Base-by-base conservation (phyloP, 2,797 vertebrate genomes). In the Babyrousa celebensis region DNA sequence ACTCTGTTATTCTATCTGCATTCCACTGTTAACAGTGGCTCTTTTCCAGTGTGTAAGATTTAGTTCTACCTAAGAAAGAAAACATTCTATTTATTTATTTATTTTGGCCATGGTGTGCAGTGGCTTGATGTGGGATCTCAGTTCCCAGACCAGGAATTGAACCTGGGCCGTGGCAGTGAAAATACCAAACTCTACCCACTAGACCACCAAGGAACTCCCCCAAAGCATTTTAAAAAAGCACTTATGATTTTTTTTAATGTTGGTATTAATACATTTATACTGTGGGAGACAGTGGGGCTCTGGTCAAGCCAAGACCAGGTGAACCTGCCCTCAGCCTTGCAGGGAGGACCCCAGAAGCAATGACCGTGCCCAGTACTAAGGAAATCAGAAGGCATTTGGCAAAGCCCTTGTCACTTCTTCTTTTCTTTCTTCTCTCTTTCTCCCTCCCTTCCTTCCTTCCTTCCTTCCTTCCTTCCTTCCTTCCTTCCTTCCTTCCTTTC, bases 301-400 rank as follows among this genome's bases (percentile, higher is more conserved):
- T 68, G 79, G 60, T 83, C 36, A 12, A 74, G n/a, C 60, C 60
- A 16, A 36, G 18, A 62, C 84, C 29, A 15, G 36, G 6, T 0
- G 1, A 36, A 67, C 23, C 52, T 11, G 12, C 18, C 23, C 32
- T 92, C 1, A 5, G 79, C 29, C 1, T 27, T 32, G 27, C 4
- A 3, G 71, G 20, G 23, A 54, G 27, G 3, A 36, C 54, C 74
- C 67, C 1, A 3, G 23, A 63, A 25, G 32, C 62, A 1, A 14
- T 25, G 6, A 17, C n/a, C 36, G 15, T 1, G 16, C 36, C 25
- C 1, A 0, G 32, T 12, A 32, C n/a, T 18, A 17, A 40, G 12
- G 12, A 36, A 4, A 3, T n/a, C 52, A 65, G 62, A 54, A 52
- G 67, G 48, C 20, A 2, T 70, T 40, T 32, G 71, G 9, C 1